These are phyloP conservation scores for Xanthostigma xanthostigma DNA, from an alignment of 2,888 invertebrate genomes.

Conservation along the genomic window DNA sequence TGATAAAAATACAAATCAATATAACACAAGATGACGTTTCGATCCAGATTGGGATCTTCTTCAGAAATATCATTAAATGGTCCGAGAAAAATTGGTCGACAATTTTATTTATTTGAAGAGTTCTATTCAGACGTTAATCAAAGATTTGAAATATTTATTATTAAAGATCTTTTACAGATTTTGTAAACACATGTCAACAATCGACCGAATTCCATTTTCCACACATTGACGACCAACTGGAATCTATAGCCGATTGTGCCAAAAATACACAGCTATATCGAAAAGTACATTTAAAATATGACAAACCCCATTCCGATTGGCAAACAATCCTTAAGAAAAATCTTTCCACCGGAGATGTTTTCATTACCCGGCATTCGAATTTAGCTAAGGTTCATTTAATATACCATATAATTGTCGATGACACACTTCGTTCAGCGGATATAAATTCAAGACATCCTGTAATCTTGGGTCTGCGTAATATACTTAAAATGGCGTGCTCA, in stretches of 20 bases:
- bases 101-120: no score
- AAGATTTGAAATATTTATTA: conserved; percentile 4
- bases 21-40: no score
- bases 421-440: conserved; percentile 50
- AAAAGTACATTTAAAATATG: conserved; percentile 3
- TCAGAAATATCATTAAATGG: no score
- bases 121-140: no score
- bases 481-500: conserved; percentile 87
- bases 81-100: no score
- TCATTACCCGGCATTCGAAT: conserved; percentile 81
- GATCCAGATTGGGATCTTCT: no score
- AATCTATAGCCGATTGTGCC: conserved; percentile 37
- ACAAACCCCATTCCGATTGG: neutral
- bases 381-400: conserved; percentile 87
- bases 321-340: conserved; percentile 35
- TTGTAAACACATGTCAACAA: conserved; percentile 52
- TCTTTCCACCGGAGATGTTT: conserved; percentile 72
- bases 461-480: conserved; percentile 85
- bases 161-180: conserved; percentile 33
- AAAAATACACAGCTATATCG: conserved; percentile 6
- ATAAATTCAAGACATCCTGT: conserved; percentile 93
- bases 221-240: conserved; percentile 71
- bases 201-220: conserved; percentile 94
- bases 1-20: no score
- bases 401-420: conserved; percentile 90